Evolutionary conservation across 1,140 invertebrate genomes (phyloP).

Genomic region (Archivesica marissinica): DNA sequence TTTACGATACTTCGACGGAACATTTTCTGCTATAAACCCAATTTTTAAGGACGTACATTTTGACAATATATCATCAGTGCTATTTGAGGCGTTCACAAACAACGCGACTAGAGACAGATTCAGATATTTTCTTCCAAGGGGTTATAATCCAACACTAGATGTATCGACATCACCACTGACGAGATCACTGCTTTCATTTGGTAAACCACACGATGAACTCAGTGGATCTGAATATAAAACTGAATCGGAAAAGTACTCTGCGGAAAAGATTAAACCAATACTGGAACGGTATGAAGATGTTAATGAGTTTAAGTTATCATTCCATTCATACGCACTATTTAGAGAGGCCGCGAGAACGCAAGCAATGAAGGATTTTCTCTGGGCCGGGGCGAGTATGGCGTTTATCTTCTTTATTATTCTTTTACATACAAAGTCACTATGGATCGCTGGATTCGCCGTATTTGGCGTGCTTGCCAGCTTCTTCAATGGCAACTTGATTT

Average conservation of each 20-base stretch:
- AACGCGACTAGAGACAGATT: slow-evolving; percentile 34
- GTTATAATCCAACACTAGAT: neutral
- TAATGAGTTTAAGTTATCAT: slow-evolving; percentile 4
- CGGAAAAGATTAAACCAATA: neutral
- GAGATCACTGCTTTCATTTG: neutral
- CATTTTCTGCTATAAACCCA: slow-evolving; percentile 36
- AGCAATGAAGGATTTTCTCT: slow-evolving; percentile 65
- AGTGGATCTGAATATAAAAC: neutral
- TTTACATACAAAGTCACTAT: slow-evolving; percentile 69
- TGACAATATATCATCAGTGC: slow-evolving; percentile 51
- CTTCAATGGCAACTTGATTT: slow-evolving; percentile 68
- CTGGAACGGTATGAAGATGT: neutral
- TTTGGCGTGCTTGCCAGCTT: slow-evolving; percentile 70
- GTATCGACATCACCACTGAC: slow-evolving; percentile 7
- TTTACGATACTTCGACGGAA: slow-evolving; percentile 66
- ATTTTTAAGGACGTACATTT: slow-evolving; percentile 63
- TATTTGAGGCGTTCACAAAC: slow-evolving; percentile 47
- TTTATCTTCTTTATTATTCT: slow-evolving; percentile 73
- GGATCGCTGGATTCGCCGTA: slow-evolving; percentile 63
- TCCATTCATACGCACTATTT: neutral
- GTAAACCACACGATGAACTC: neutral
- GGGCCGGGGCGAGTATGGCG: slow-evolving; percentile 66
- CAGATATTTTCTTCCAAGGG: slow-evolving; percentile 38
- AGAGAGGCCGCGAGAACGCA: slow-evolving; percentile 12
- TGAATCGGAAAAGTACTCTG: neutral